Evolutionary conservation across 2,113 vertebrate species (phyloP), one percentile per base, ranked within the genome.

Genomic region (Galbula dea): DNA sequence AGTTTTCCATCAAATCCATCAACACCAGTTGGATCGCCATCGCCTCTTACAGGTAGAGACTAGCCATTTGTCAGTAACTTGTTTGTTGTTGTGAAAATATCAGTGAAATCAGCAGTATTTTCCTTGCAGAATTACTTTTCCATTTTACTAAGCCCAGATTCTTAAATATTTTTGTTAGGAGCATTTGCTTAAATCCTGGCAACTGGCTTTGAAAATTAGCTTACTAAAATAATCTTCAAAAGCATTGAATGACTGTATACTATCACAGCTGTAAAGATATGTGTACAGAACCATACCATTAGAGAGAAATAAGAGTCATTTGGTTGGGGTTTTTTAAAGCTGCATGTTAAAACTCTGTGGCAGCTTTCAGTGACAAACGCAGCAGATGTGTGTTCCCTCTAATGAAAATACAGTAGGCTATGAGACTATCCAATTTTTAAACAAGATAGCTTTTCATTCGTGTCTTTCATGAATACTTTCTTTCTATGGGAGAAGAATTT

Each of bases 1-100:
- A 99, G 99, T 98, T 99, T 99, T 94, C 99, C 99, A 88, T 99
- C 99, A 36, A 99, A 99, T 97, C 99, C 99, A 17, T 99, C 99
- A 68, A 99, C 99, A 91, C 99, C 99, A 48, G 99, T 99, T 97
- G 99, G 99, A 94, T 99, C 99, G 68, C 99, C 99, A 58, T 99
- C 99, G 49, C 99, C 99, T 96, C 98, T 99, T 92, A 98, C 98
- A 94, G 98, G 98, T 98, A 98, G 91, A 97, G 96, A 97, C 74
- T 96, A 93, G 73, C 37, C 63, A 12, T 76, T 89, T 87, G 34
- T 90, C 83, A 92, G 3, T 73, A 87, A 59, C 30, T 54, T 82
- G 15, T 52, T 29, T 51, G 17, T 51, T 86, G 15, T 69, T 93
- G 49, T 7, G 9, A 48, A 73, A 82, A 82, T 19, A 20, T 48